Percentiles rank a stretch among this genome's conserved stretches.
These are phyloP conservation scores for Dasyornis broadbenti DNA, from an alignment of 2,113 vertebrate species.

Conservation along the genomic window DNA sequence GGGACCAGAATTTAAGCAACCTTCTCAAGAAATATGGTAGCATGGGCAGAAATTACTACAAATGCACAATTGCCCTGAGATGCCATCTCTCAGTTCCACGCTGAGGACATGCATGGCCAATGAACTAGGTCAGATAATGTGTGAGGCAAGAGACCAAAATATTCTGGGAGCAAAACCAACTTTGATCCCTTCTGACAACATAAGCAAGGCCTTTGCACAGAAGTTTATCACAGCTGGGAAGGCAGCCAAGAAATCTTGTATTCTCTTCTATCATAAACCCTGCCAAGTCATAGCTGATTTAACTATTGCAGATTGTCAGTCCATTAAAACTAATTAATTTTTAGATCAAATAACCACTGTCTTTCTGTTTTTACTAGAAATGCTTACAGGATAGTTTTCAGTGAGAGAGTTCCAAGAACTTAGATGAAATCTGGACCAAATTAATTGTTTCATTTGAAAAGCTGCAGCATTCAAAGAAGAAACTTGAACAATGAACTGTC, in stretches of 20 bases:
- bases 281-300: constrained; percentile 1
- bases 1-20: background rate
- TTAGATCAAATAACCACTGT: background rate
- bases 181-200: constrained; percentile 34
- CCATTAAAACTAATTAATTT: background rate
- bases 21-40: background rate
- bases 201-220: constrained; percentile 20
- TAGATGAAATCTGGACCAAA: background rate
- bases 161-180: constrained; percentile 25
- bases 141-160: constrained; percentile 20
- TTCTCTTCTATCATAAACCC: background rate
- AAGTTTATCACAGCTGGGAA: constrained; percentile 21
- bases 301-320: background rate
- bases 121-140: constrained; percentile 29
- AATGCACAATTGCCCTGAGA: background rate
- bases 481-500: background rate
- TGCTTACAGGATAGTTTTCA: background rate
- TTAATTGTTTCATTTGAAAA: background rate
- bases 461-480: background rate
- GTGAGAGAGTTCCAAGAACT: background rate
- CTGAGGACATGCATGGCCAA: background rate
- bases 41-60: background rate
- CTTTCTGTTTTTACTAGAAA: background rate
- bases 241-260: background rate
- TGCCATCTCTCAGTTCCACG: background rate